Conservation (phyloP, 2,888 invertebrate genomes). For the Ectobius pallidus region DNA sequence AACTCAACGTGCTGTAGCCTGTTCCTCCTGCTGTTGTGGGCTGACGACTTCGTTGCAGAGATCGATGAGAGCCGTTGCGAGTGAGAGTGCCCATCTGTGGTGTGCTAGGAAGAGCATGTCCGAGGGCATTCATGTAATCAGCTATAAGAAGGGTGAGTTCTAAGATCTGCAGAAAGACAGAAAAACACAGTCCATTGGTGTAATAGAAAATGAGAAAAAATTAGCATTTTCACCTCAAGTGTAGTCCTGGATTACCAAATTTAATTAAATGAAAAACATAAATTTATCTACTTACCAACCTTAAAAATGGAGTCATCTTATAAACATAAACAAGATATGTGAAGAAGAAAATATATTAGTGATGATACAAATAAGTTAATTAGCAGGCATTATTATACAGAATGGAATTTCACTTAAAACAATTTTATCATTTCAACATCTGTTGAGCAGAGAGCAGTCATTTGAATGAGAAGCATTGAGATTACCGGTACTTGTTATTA, state of each 20-base stretch:
- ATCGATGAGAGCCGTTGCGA: slow-evolving; percentile 71
- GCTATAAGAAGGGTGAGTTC: slow-evolving; percentile 91
- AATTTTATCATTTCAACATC: no score
- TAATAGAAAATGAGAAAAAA: not conserved
- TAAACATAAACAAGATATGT: no score
- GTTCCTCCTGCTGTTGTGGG: slow-evolving; percentile 45
- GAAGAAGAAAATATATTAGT: no score
- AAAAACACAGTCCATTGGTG: slow-evolving; percentile 13
- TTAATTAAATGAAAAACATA: not conserved
- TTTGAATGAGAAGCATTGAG: no score
- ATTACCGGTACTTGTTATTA: no score
- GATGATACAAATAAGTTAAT: no score
- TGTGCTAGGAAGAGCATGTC: slow-evolving; percentile 74
- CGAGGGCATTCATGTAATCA: slow-evolving; percentile 91
- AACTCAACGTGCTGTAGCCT: slow-evolving; percentile 21
- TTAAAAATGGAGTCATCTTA: no score
- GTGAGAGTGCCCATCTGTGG: slow-evolving; percentile 82
- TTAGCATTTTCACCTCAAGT: not conserved
- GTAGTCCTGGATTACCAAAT: not conserved
- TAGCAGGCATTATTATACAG: no score
- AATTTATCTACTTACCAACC: no score
- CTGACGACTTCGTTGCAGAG: slow-evolving; percentile 53
- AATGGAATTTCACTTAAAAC: no score
- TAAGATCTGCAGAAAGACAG: slow-evolving; percentile 66
- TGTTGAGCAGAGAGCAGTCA: no score